Base-by-base conservation (phyloP, 2,888 invertebrate species). In the Agriotes lineatus region DNA sequence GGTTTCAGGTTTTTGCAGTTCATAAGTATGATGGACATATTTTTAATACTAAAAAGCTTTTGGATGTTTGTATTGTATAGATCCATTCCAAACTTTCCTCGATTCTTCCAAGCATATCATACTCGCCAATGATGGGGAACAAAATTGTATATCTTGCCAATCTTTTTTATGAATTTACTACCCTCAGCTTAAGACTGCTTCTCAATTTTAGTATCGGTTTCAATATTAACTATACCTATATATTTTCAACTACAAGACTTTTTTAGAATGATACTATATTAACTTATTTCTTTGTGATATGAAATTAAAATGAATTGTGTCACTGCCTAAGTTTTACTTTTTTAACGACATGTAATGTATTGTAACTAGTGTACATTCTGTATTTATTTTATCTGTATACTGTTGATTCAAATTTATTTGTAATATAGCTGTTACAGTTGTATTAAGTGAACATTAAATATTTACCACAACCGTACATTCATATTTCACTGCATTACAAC, bases 381-480 rank as follows among this genome's bases (percentile, higher is more conserved):
- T 83, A 82, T 82, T 81, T 82, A 82, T 82, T 82, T 82, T 72
- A 63, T 76, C 79, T 82, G 81, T 79, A 77, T 76, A 77, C 73
- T 78, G 76, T 78, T 73, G 74, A 74, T 77, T 77, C 76, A 74
- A 78, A 79, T 79, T 80, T 76, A 77, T 82, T 83, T 84, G 83
- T 83, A 83, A 81, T 73, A 83, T 83, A 83, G 82, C 82, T 82
- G 83, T 84, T 84, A 82, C 81, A 82, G 82, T 83, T 83, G 82
- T 82, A 82, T 79, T 79, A 77, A 81, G 76, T 78, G 77, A 79
- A 67, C 59, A 81, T 80, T 74, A 79, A 81, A 73, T 65, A 73
- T 72, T 75, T 73, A 75, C 73, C 65, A 67, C 62, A 70, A 57
- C 19, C 19, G 4, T 20, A 35, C 3, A 35, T 56, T 56, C 10